These are phyloP conservation scores for Cyclargus thomasi DNA, from an alignment of 1,140 invertebrate species.

Conservation along the genomic window DNA sequence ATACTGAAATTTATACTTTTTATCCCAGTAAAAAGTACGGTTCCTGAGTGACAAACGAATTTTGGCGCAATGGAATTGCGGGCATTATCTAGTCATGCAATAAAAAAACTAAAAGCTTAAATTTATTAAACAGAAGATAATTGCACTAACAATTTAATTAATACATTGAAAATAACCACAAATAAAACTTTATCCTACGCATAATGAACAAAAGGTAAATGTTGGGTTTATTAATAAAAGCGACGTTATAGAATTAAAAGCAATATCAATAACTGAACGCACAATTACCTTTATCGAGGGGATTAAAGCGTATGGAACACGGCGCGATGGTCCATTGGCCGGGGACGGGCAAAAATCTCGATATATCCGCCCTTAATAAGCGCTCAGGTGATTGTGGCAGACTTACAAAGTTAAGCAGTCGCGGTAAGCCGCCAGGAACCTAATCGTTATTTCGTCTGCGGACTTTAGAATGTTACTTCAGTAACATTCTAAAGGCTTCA, in stretches of 20 bases:
- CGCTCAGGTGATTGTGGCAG: conserved; percentile 64
- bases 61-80: too few relatives aligned
- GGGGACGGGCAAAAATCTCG: conserved; percentile 52
- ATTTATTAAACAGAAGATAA: not conserved
- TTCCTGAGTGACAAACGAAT: too few relatives aligned
- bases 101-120: not conserved
- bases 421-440: conserved; percentile 46
- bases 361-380: conserved; percentile 59
- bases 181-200: conserved; percentile 24
- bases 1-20: too few relatives aligned
- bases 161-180: conserved; percentile 24
- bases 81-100: too few relatives aligned
- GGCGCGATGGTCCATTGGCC: conserved; percentile 29
- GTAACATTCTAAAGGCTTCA: too few relatives aligned
- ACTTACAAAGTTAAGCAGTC: conserved; percentile 67
- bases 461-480: conserved; percentile 62
- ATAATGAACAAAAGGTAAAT: conserved; percentile 27
- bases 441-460: conserved; percentile 72
- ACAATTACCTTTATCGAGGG: conserved; percentile 54
- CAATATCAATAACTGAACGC: conserved; percentile 51
- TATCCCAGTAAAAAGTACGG: too few relatives aligned
- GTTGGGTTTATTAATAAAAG: conserved; percentile 12
- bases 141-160: not conserved
- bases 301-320: conserved; percentile 52
- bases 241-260: conserved; percentile 24